Base-by-base conservation (phyloP, 2,888 invertebrate species). In the Harmothoe impar region DNA sequence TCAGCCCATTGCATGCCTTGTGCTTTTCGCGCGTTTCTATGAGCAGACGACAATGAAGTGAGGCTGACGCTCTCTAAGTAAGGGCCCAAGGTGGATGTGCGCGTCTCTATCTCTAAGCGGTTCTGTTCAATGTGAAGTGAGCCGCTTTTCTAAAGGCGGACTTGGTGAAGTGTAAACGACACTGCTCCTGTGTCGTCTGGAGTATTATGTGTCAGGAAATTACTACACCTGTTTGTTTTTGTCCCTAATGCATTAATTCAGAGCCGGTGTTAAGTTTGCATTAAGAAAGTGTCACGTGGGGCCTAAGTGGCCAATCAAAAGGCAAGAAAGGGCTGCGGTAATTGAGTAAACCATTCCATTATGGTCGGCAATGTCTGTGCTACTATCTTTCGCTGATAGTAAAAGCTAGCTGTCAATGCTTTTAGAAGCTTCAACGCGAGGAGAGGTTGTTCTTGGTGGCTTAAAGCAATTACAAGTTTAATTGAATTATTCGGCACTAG, bases 391-490 rank as follows among this genome's bases (percentile, higher is more conserved):
- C 54, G 12, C 33, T 12, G n/a, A 23, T 0, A 0, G 17, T 3
- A 86, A 86, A 56, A 56, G 29, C 1, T 20, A 86, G 54, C 86
- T 56, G 86, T 15, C 52, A 86, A 86, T 86, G 86, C 86, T 86
- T 86, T 86, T 86, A 86, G 86, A 86, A 54, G 86, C 86, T 29
- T 23, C 54, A n/a, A 29, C 52, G 25, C 25, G 86, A 86, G 86
- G 86, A 54, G 52, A 54, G 86, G 25, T 1, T 52, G 54, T 86
- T 86, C 86, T 86, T 86, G 31, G 56, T 29, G 86, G 56, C 86
- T 86, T 86, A 86, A 86, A 86, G 54, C 86, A 86, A 86, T 86
- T 86, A 54, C 86, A 52, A 86, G 86, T 86, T 86, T 86, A 86
- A 86, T 86, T 86, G 86, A 86, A 56, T 86, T 86, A 86, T 52